Conservation (phyloP, 2,888 invertebrate species). For the Cantharis rufa region DNA sequence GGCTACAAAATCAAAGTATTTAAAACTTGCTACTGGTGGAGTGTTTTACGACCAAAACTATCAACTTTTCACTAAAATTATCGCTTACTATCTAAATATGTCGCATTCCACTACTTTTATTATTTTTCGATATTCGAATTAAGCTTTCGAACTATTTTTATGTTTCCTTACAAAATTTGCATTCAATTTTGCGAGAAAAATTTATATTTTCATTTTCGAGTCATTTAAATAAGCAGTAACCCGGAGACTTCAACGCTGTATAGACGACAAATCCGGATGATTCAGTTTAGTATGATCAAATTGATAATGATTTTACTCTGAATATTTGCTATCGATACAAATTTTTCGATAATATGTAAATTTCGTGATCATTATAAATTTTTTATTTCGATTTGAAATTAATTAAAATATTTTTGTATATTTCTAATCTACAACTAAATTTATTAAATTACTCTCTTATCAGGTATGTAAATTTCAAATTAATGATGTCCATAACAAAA, state of each 20-base stretch:
- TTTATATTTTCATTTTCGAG: not conserved
- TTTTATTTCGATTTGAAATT: not conserved
- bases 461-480: constrained; percentile 1
- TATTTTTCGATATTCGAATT: not conserved
- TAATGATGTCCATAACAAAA: not conserved
- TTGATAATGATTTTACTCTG: not conserved
- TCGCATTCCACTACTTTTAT: constrained; percentile 23
- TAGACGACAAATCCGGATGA: not conserved
- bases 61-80: constrained; percentile 32
- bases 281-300: not conserved
- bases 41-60: constrained; percentile 35
- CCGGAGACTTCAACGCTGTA: not conserved
- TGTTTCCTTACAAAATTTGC: not conserved
- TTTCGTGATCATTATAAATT: not conserved
- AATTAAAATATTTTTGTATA: constrained; percentile 2
- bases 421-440: not conserved
- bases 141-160: not conserved
- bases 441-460: constrained; percentile 2
- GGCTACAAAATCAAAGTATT: constrained; percentile 36
- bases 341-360: not conserved
- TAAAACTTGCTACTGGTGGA: constrained; percentile 36
- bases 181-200: not conserved
- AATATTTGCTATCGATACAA: not conserved
- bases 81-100: constrained; percentile 33
- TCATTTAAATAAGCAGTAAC: not conserved